Percentiles rank a stretch among this genome's conserved stretches.
Conservation (phyloP, 2,797 vertebrate species). For the Myoxocephalus aenaeus region DNA sequence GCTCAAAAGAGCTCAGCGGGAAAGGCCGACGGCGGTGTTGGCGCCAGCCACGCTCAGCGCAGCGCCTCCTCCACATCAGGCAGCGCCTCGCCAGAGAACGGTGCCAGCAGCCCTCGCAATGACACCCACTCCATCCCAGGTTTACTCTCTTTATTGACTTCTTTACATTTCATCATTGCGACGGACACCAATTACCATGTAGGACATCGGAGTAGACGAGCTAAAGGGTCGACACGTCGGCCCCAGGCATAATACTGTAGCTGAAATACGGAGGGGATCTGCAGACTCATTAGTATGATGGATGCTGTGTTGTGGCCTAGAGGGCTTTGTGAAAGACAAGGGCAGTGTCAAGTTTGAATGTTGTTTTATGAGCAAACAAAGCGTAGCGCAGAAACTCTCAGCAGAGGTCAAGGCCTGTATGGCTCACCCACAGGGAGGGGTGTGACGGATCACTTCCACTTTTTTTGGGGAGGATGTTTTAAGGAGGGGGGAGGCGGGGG, state of each 20-base stretch:
- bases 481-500: not conserved
- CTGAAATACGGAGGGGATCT: conserved; percentile 16
- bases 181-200: conserved; percentile 39
- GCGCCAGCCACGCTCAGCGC: conserved; percentile 71
- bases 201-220: conserved; percentile 21
- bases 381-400: conserved; percentile 23
- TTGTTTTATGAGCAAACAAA: conserved; percentile 45
- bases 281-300: conserved; percentile 48
- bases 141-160: conserved; percentile 60
- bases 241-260: conserved; percentile 17
- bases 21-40: conserved; percentile 74
- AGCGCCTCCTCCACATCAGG: conserved; percentile 74
- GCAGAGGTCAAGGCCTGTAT: conserved; percentile 55
- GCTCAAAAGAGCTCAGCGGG: conserved; percentile 80
- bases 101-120: conserved; percentile 76
- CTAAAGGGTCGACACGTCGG: conserved; percentile 18
- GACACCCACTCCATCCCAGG: conserved; percentile 75
- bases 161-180: conserved; percentile 37
- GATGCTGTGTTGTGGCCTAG: conserved; percentile 26
- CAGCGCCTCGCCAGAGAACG: conserved; percentile 82
- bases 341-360: conserved; percentile 29
- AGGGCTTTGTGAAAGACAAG: conserved; percentile 40
- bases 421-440: conserved; percentile 34
- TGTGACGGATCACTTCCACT: conserved; percentile 53
- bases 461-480: conserved; percentile 25